A percentile compares a stretch with the other conserved stretches of the same genome.
Conservation (phyloP, 2,113 vertebrate genomes). For the Cephalopholis sonnerati region DNA sequence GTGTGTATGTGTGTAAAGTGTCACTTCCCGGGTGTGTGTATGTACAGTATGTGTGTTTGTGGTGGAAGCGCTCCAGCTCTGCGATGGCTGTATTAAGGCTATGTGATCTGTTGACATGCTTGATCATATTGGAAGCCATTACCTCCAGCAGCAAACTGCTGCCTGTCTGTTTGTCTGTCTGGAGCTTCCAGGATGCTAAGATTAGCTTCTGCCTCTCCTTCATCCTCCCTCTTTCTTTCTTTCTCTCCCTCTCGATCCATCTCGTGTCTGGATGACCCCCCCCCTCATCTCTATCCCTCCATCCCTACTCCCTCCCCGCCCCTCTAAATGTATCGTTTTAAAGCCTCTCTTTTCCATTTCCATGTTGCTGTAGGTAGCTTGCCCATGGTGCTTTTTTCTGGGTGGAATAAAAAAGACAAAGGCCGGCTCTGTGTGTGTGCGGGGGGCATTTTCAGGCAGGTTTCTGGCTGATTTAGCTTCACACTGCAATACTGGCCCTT, state of each 20-base stretch:
- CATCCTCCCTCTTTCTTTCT: conserved; percentile 37
- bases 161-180: conserved; percentile 73
- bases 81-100: conserved; percentile 73
- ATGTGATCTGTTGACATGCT: conserved; percentile 82
- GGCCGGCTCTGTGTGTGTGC: conserved; percentile 58
- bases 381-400: conserved; percentile 71
- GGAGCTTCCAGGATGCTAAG: conserved; percentile 77
- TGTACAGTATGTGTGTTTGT: conserved; percentile 44
- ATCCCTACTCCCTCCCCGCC: conserved; percentile 39
- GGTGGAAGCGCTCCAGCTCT: conserved; percentile 26
- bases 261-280: conserved; percentile 52
- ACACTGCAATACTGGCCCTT: conserved; percentile 62
- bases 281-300: conserved; percentile 28
- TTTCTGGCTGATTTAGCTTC: conserved; percentile 83
- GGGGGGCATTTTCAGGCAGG: conserved; percentile 66
- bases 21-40: conserved; percentile 39
- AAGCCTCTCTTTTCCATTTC: conserved; percentile 71
- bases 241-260: conserved; percentile 45
- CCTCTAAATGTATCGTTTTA: conserved; percentile 76
- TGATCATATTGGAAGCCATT: conserved; percentile 86
- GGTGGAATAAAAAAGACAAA: conserved; percentile 67
- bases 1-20: conserved; percentile 22
- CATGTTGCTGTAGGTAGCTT: conserved; percentile 64
- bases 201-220: conserved; percentile 64
- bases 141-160: conserved; percentile 82